Evolutionary conservation across 2,888 invertebrate genomes (phyloP).

Genomic region (Adela reaumurella): DNA sequence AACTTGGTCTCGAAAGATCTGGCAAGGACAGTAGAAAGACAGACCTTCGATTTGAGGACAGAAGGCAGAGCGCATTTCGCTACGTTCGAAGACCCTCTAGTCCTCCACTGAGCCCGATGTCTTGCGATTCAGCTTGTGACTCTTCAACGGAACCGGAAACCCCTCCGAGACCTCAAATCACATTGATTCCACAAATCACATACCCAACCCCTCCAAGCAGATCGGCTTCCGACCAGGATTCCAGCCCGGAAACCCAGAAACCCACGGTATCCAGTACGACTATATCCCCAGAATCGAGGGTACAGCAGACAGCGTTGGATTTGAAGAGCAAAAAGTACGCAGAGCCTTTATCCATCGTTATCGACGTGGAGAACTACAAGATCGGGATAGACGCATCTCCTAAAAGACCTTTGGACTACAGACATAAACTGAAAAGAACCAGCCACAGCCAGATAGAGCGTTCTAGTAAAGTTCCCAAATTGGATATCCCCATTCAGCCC

Average conservation of each 20-base stretch:
- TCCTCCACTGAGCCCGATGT: constrained; percentile 69
- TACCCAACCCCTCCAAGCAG: constrained; percentile 60
- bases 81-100: constrained; percentile 52
- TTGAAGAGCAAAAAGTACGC: constrained; percentile 33
- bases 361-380: constrained; percentile 48
- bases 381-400: constrained; percentile 48
- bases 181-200: constrained; percentile 22
- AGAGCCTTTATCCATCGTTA: constrained; percentile 46
- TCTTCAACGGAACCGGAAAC: constrained; percentile 53
- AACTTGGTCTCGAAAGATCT: constrained; percentile 2
- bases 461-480: constrained; percentile 21
- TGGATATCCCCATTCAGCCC: constrained; percentile 17
- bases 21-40: constrained; percentile 4
- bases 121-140: constrained; percentile 66
- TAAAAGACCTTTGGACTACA: constrained; percentile 44
- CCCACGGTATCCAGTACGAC: constrained; percentile 54
- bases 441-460: neutral
- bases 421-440: constrained; percentile 37
- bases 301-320: constrained; percentile 22
- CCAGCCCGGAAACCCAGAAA: constrained; percentile 48
- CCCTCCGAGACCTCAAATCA: constrained; percentile 44
- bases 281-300: constrained; percentile 39
- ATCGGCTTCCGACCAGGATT: constrained; percentile 53
- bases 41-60: too few species aligned
- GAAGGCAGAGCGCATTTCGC: constrained; percentile 40